These are phyloP conservation scores for Drosophila picticornis DNA, from an alignment of 2,888 invertebrate species.

Conservation along the genomic window DNA sequence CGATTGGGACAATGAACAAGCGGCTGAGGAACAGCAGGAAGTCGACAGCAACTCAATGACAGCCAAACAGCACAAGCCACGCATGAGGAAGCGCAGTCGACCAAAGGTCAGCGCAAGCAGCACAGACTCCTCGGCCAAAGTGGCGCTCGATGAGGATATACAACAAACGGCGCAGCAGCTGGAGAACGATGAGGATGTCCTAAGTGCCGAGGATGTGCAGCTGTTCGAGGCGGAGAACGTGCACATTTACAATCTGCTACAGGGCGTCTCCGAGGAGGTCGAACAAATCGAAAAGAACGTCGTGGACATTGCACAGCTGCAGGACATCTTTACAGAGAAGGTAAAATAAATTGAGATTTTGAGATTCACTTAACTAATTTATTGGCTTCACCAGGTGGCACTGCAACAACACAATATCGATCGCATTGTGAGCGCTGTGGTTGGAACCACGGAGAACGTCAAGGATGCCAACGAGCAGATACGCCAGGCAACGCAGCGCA, in stretches of 20 bases:
- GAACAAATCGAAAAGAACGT: conserved; percentile 96
- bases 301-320: conserved; percentile 96
- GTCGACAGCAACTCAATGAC: conserved; percentile 15
- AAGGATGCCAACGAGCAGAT: conserved; percentile 99
- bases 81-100: conserved; percentile 58
- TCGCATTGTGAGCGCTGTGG: conserved; percentile 93
- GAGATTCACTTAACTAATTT: neutral
- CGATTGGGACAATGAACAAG: conserved; percentile 56
- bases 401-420: conserved; percentile 98
- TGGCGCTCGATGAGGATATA: conserved; percentile 83
- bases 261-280: conserved; percentile 95
- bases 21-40: neutral
- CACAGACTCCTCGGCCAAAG: conserved; percentile 73
- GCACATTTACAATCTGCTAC: conserved; percentile 93
- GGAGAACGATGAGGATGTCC: conserved; percentile 84
- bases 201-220: conserved; percentile 95
- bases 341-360: conserved; percentile 74
- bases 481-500: conserved; percentile 97
- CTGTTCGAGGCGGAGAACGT: conserved; percentile 97
- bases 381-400: conserved; percentile 87
- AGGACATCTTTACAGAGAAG: conserved; percentile 98
- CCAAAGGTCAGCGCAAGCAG: conserved; percentile 18
- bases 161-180: conserved; percentile 80
- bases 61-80: conserved; percentile 36
- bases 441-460: conserved; percentile 97